phyloP scores from a whole-genome alignment of 2,888 invertebrate genomes.

The Melinopterus prodromus region DNA sequence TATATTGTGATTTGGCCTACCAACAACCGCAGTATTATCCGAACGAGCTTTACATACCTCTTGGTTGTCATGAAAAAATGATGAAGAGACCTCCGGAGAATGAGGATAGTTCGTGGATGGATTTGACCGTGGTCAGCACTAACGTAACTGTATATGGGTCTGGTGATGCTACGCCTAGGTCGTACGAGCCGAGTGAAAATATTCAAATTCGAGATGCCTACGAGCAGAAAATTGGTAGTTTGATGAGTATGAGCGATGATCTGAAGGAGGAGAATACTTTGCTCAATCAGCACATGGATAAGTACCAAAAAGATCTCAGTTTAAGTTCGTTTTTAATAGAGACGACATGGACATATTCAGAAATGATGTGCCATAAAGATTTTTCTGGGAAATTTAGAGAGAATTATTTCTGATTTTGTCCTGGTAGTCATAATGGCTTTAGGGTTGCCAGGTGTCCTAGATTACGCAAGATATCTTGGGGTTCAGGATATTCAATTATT shows the following conservation, averaged over 20 bases:
- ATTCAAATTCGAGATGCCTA: constrained; percentile 30
- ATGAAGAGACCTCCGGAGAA: constrained; percentile 5
- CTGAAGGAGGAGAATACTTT: constrained; percentile 39
- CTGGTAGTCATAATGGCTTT: too few relatives aligned
- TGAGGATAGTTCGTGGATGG: constrained; percentile 43
- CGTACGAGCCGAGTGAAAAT: constrained; percentile 29
- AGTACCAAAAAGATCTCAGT: constrained; percentile 39
- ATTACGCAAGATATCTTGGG: too few relatives aligned
- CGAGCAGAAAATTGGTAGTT: constrained; percentile 38
- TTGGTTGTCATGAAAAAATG: constrained; percentile 8
- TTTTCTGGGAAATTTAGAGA: too few relatives aligned
- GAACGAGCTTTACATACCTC: constrained; percentile 23
- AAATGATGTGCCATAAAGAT: too few relatives aligned
- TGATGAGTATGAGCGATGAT: constrained; percentile 37
- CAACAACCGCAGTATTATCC: background rate
- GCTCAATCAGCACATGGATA: constrained; percentile 36
- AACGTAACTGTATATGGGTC: constrained; percentile 31
- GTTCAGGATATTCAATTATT: too few relatives aligned
- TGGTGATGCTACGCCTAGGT: constrained; percentile 16
- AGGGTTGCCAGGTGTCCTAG: too few relatives aligned
- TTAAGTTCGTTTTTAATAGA: constrained; percentile 4
- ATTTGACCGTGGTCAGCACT: constrained; percentile 40
- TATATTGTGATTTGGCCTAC: background rate
- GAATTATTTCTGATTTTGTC: too few relatives aligned
- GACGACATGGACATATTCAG: too few relatives aligned